phyloP scores from a whole-genome alignment of 2,797 vertebrate genomes.

The Lepilemur ruficaudatus region DNA sequence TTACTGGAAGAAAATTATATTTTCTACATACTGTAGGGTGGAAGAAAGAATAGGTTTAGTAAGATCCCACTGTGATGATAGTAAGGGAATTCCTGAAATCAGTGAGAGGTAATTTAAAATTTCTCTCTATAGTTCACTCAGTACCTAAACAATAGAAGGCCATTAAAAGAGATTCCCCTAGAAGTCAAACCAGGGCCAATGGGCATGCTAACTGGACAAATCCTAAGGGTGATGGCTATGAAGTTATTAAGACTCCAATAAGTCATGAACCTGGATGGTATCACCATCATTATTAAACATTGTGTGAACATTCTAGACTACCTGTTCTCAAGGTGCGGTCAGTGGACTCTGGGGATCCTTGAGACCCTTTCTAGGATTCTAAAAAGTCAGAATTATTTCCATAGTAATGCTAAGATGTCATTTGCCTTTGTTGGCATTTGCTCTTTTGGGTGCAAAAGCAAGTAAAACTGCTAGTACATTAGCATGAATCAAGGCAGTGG shows the following conservation, averaged over 20 bases:
- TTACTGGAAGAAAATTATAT: background rate
- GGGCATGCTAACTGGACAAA: background rate
- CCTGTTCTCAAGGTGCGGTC: background rate
- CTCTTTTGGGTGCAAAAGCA: background rate
- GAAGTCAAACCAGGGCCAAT: background rate
- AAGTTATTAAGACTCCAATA: background rate
- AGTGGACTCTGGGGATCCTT: background rate
- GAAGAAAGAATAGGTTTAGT: background rate
- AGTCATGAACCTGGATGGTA: no score
- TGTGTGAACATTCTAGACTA: background rate
- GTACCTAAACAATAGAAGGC: background rate
- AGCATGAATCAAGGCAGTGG: background rate
- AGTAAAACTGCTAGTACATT: background rate
- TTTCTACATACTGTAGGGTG: background rate
- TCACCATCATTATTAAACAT: background rate
- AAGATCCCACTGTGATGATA: no score
- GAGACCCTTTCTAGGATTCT: background rate
- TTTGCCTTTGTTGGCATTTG: background rate
- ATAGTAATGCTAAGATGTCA: background rate
- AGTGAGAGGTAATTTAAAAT: background rate
- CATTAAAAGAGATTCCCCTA: background rate
- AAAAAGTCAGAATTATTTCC: background rate
- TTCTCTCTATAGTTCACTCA: background rate
- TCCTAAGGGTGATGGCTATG: background rate
- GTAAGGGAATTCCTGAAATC: background rate